Evolutionary conservation across 1,140 invertebrate genomes (phyloP), one percentile per base, ranked within the genome.

Genomic region (Steinernema feltiae): DNA sequence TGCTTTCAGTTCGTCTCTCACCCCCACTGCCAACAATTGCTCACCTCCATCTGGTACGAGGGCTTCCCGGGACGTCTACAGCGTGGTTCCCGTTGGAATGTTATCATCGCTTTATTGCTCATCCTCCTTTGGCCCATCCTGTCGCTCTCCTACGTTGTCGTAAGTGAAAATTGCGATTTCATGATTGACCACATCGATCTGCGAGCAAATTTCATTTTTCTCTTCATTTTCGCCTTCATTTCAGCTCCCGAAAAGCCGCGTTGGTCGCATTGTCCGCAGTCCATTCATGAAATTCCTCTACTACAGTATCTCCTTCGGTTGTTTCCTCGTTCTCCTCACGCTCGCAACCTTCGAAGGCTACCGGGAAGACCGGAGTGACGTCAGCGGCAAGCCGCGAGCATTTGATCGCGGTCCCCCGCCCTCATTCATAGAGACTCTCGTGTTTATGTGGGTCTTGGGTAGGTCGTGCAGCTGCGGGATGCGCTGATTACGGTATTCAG

Each of bases 251-350:
- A 91, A 91, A 2, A 93, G 92, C 0, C 89, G 91, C 76, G 91
- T 92, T 84, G 93, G 92, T 24, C 87, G 90, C 74, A 92, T 93
- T 81, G 92, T 95, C 90, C 93, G 92, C 86, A 94, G 94, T 83
- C 94, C 94, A 0, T 95, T 95, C 86, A 93, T 95, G 82, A 95
- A 95, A 87, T 97, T 97, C 87, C 93, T 96, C 79, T 92, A 91
- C 82, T 93, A 95, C 84, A 94, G 93, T 1, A 90, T 92, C 1
- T 94, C 93, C 0, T 96, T 95, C 86, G 92, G 92, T 77, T 91
- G 93, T 79, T 95, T 95, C 87, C 89, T 95, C 69, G 76, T 86
- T 69, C 81, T 88, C 30, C 81, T 88, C 48, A 87, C 88, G 12
- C 76, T 88, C 76, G 88, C 87, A 46, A 92, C 92, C 18, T 89